These are phyloP conservation scores for Spilarctia lutea DNA, from an alignment of 2,888 invertebrate genomes.

Conservation along the genomic window DNA sequence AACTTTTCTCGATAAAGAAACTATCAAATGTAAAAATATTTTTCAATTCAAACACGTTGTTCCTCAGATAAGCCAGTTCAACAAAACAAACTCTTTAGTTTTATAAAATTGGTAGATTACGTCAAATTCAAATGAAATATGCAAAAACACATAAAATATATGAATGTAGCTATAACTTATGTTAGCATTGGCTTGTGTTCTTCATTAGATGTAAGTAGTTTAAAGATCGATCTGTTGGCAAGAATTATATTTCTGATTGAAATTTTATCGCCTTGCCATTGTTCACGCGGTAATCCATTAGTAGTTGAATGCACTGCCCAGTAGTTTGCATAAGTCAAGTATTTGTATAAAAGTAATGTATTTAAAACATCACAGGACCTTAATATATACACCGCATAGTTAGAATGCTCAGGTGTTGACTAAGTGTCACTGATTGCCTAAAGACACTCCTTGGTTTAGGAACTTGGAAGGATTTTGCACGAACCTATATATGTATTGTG, in stretches of 20 bases:
- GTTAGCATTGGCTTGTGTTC: neutral
- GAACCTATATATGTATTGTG: neutral
- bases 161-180: neutral
- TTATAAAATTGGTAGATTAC: neutral
- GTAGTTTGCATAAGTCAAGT: neutral
- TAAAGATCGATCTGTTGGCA: neutral
- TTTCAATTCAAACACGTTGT: neutral
- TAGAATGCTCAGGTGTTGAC: constrained; percentile 20
- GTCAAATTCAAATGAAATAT: neutral
- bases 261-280: constrained; percentile 10
- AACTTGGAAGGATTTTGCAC: neutral
- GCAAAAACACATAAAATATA: neutral
- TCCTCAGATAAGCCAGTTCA: neutral
- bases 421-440: constrained; percentile 4
- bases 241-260: constrained; percentile 1
- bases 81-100: neutral
- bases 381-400: constrained; percentile 9
- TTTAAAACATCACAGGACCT: constrained; percentile 17
- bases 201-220: neutral
- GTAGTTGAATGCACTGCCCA: constrained; percentile 12
- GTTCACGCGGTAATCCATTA: constrained; percentile 13
- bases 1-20: neutral
- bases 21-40: neutral
- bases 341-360: constrained; percentile 17
- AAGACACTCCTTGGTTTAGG: constrained; percentile 11